Evolutionary conservation across 1,140 invertebrate species (phyloP), one percentile per base, ranked within the genome.

Genomic region (Listronotus oregonensis): DNA sequence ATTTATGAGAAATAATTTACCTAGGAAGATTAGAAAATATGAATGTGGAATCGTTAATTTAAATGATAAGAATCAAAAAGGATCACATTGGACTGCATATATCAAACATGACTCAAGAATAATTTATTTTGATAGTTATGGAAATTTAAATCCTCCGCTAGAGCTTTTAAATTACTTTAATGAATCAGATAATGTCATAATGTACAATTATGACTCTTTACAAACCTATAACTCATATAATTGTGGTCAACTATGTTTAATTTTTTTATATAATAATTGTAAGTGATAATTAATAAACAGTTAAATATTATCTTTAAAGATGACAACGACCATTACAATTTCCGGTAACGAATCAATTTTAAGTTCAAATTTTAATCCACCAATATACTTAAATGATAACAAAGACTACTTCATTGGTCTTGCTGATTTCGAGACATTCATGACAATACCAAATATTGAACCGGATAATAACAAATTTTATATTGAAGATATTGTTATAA

Each of bases 1-100:
- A 1, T 77, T 72, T 67, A 77, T 77, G 77, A 68, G 72, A 44
- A 67, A 77, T 68, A 67, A 39, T 61, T 64, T 78, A 61, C 74
- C 76, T 21, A 61, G 52, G 9, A 68, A 60, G 44, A 50, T 72
- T 39, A 47, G 21, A 15, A 55, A 32, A 54, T 61, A 66, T 37
- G 74, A 78, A 74, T 73, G 75, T 65, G 73, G 64, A 51, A 73
- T 79, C 37, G 17, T 77, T 32, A 79, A 77, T 68, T 71, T 76
- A 59, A 74, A 79, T 69, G 47, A 49, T 50, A 56, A 46, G n/a
- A 54, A 68, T 18, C 71, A 71, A 61, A 8, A 32, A 54, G 73
- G 77, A 47, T 76, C 76, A 46, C 75, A 78, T 72, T 78, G 76
- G 76, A 74, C 77, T 70, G 73, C 74, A 34, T 77, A 76, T 62